Percentiles rank a stretch among this genome's conserved stretches.
These are phyloP conservation scores for Tachypleus tridentatus DNA, from an alignment of 1,140 invertebrate genomes.

Conservation along the genomic window DNA sequence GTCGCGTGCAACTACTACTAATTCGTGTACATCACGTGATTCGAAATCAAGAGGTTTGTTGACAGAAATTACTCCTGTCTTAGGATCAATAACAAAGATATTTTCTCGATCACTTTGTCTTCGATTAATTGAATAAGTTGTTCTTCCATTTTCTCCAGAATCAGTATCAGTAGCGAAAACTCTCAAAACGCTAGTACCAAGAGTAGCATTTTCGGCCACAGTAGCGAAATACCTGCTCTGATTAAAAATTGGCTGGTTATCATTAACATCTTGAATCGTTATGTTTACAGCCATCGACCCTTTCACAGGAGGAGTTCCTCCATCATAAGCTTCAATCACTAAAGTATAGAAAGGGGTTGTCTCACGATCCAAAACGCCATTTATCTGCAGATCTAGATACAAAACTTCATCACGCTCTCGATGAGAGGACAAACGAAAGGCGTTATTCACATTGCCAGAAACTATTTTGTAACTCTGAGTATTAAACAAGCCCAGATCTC, in stretches of 20 bases:
- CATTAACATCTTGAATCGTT: conserved; percentile 72
- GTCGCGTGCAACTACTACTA: conserved; percentile 84
- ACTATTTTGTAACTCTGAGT: conserved; percentile 86
- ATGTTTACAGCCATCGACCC: conserved; percentile 83
- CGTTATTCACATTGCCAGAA: conserved; percentile 81
- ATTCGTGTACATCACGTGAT: conserved; percentile 76
- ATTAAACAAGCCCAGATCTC: conserved; percentile 75
- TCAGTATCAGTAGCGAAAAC: conserved; percentile 87
- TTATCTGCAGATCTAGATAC: conserved; percentile 87
- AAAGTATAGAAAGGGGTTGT: conserved; percentile 70
- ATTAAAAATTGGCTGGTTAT: conserved; percentile 93
- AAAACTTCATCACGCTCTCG: conserved; percentile 77
- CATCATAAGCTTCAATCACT: conserved; percentile 85
- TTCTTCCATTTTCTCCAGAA: conserved; percentile 83
- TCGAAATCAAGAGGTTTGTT: conserved; percentile 71
- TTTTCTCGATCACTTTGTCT: conserved; percentile 54
- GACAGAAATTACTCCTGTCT: conserved; percentile 58
- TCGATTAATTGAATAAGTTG: conserved; percentile 68
- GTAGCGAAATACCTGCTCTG: conserved; percentile 90
- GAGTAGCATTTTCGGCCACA: conserved; percentile 71
- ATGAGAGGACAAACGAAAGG: conserved; percentile 75
- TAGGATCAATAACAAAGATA: conserved; percentile 64
- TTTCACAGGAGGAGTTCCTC: conserved; percentile 71
- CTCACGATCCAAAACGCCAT: conserved; percentile 83
- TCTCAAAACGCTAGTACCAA: conserved; percentile 86